Evolutionary conservation across 2,888 invertebrate species (phyloP).

Genomic region (Scaptomyza tumidula): DNA sequence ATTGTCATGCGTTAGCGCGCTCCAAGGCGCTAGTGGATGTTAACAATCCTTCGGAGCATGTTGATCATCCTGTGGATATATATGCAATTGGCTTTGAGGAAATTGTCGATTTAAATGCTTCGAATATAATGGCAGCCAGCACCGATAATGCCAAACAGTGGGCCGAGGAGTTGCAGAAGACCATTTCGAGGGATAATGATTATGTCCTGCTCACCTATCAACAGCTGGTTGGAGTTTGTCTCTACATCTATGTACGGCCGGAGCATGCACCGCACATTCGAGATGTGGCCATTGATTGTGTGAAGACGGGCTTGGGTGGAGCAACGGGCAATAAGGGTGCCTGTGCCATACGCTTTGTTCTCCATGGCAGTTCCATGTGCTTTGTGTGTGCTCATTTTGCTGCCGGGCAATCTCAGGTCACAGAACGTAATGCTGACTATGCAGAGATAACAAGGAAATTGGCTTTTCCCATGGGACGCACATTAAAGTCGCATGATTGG

Average conservation of each 20-base stretch:
- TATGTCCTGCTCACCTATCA: slow-evolving; percentile 96
- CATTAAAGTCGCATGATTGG: slow-evolving; percentile 97
- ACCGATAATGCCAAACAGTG: slow-evolving; percentile 95
- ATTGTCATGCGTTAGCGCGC: slow-evolving; percentile 88
- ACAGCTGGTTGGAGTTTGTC: slow-evolving; percentile 98
- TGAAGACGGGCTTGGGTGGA: slow-evolving; percentile 99
- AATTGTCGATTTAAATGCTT: slow-evolving; percentile 99
- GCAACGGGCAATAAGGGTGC: slow-evolving; percentile 99
- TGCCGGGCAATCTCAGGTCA: slow-evolving; percentile 96
- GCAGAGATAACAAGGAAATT: slow-evolving; percentile 97
- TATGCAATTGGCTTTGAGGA: slow-evolving; percentile 99
- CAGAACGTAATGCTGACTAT: slow-evolving; percentile 97
- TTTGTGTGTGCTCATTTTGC: slow-evolving; percentile 99
- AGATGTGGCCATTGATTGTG: slow-evolving; percentile 97
- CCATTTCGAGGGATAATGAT: slow-evolving; percentile 92
- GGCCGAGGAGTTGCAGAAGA: slow-evolving; percentile 97
- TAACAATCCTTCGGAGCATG: slow-evolving; percentile 84
- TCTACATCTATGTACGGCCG: slow-evolving; percentile 96
- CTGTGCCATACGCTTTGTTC: slow-evolving; percentile 95
- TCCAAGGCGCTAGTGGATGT: slow-evolving; percentile 85
- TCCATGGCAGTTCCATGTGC: slow-evolving; percentile 97
- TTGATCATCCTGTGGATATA: slow-evolving; percentile 90
- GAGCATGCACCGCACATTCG: slow-evolving; percentile 94
- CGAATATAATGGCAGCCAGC: slow-evolving; percentile 98
- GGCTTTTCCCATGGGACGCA: slow-evolving; percentile 95